Evolutionary conservation across 1,140 invertebrate genomes (phyloP).

Genomic region (Calliphora vicina): DNA sequence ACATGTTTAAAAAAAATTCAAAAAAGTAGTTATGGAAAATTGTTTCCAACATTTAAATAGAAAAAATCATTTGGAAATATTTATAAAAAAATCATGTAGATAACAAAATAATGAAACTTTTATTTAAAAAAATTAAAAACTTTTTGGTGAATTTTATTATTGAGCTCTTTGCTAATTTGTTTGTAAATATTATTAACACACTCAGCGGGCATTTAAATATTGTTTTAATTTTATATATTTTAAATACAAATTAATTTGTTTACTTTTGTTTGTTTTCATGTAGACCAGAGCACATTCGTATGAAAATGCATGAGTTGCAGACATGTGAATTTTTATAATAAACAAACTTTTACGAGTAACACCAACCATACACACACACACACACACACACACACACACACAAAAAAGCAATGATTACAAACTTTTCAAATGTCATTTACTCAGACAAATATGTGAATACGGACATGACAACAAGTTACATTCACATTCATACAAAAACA

Average conservation of each 20-base stretch:
- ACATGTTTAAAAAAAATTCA: too few relatives aligned
- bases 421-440: too few relatives aligned
- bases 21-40: too few relatives aligned
- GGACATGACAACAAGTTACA: too few relatives aligned
- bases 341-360: not conserved
- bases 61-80: too few relatives aligned
- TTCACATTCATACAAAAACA: not conserved
- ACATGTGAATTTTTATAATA: not conserved
- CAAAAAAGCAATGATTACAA: too few relatives aligned
- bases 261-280: not conserved
- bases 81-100: too few relatives aligned
- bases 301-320: not conserved
- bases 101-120: too few relatives aligned
- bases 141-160: too few relatives aligned
- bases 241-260: not conserved
- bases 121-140: too few relatives aligned
- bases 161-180: too few relatives aligned
- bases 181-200: not conserved
- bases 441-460: not conserved
- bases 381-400: not conserved
- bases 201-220: not conserved
- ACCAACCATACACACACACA: not conserved
- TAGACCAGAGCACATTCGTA: not conserved
- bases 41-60: too few relatives aligned
- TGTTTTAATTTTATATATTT: not conserved